Percentiles rank a stretch among this genome's conserved stretches.
phyloP scores from a whole-genome alignment of 2,797 vertebrate genomes.

The Clarias laeviceps region DNA sequence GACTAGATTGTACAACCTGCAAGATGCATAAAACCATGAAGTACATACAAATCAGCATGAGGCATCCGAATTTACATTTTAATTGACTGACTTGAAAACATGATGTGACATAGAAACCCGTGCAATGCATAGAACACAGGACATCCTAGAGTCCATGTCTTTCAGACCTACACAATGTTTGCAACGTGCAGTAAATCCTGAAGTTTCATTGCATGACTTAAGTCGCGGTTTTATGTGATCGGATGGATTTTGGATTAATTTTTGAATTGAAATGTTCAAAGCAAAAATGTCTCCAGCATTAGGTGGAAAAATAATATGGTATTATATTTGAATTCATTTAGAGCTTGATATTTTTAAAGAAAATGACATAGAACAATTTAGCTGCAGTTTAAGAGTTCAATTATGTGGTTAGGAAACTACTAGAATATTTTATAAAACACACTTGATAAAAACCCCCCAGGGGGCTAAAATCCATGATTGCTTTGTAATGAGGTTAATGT shows the following conservation, averaged over 20 bases:
- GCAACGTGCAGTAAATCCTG: not conserved
- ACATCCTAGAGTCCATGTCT: constrained; percentile 18
- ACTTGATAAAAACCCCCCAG: not conserved
- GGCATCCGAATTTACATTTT: constrained; percentile 31
- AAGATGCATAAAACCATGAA: constrained; percentile 17
- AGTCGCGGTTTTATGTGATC: not conserved
- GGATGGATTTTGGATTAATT: not conserved
- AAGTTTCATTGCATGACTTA: not conserved
- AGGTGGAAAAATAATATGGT: no score
- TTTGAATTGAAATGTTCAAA: not conserved
- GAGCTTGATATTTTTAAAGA: not conserved
- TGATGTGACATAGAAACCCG: constrained; percentile 31
- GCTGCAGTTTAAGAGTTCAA: not conserved
- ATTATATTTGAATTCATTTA: not conserved
- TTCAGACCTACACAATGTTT: not conserved
- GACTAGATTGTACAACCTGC: constrained; percentile 30
- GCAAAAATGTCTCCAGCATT: not conserved
- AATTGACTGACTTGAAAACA: constrained; percentile 36
- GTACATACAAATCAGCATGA: constrained; percentile 34
- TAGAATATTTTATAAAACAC: constrained; percentile 14
- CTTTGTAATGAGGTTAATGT: constrained; percentile 32
- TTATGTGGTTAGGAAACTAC: not conserved
- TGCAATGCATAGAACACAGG: not conserved
- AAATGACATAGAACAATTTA: not conserved
- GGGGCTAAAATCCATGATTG: constrained; percentile 22